Percentiles rank a stretch among this genome's conserved stretches.
phyloP scores from a whole-genome alignment of 1,140 invertebrate species.

The Apolygus lucorum region DNA sequence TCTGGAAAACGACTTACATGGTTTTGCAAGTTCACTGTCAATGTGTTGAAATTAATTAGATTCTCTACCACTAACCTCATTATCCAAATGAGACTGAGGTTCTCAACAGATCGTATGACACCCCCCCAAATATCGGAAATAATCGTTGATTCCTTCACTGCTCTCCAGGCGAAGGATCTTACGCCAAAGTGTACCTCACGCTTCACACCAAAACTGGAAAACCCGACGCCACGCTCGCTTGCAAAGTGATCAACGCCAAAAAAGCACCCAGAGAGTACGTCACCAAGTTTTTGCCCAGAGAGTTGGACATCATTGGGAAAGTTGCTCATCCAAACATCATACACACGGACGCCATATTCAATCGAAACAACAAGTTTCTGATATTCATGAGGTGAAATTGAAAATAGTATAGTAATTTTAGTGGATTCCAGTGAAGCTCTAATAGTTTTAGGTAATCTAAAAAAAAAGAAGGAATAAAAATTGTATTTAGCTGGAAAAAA shows the following conservation, averaged over 20 bases:
- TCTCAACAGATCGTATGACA: neutral
- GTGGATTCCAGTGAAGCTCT: too few relatives aligned
- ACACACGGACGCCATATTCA: slow-evolving; percentile 56
- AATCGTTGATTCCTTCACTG: neutral
- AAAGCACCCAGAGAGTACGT: slow-evolving; percentile 62
- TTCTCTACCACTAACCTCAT: neutral
- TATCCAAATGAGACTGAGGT: neutral
- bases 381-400: slow-evolving; percentile 24
- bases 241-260: slow-evolving; percentile 63
- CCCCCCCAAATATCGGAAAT: neutral
- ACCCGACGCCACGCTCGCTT: slow-evolving; percentile 45
- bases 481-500: too few relatives aligned
- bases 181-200: slow-evolving; percentile 21
- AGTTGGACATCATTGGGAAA: slow-evolving; percentile 57
- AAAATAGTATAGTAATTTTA: neutral
- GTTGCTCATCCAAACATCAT: slow-evolving; percentile 63
- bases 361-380: slow-evolving; percentile 55
- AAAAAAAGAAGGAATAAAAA: too few relatives aligned
- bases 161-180: slow-evolving; percentile 23
- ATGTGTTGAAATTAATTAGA: neutral
- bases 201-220: slow-evolving; percentile 40
- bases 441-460: too few relatives aligned
- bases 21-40: too few relatives aligned
- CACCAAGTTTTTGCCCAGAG: slow-evolving; percentile 62
- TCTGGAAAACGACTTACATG: too few relatives aligned